Conservation (phyloP, 2,888 invertebrate species). For the Calameuta idolon region DNA sequence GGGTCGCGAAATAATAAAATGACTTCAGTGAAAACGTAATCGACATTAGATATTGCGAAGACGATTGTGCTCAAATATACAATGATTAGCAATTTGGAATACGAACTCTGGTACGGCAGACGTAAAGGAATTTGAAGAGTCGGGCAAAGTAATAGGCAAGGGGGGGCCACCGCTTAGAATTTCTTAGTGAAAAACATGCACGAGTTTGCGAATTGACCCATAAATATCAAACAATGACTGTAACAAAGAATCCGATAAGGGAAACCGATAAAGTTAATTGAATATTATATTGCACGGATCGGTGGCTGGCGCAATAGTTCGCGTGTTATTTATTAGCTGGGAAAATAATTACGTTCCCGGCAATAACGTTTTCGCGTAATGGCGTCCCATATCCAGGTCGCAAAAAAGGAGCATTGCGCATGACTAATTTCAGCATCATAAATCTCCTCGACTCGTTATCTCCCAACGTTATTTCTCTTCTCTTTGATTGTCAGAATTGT, state of each 20-base stretch:
- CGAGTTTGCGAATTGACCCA: not conserved
- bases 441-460: not conserved
- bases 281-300: conserved; percentile 25
- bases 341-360: conserved; percentile 34
- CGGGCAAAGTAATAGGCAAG: not conserved
- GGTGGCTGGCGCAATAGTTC: conserved; percentile 21
- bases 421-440: not conserved
- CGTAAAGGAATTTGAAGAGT: not conserved
- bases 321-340: conserved; percentile 32
- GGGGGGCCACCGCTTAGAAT: not conserved
- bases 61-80: not conserved
- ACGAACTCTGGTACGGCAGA: not conserved
- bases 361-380: conserved; percentile 6
- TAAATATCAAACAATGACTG: conserved; percentile 20
- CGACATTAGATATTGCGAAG: not conserved
- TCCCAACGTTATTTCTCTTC: not conserved
- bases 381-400: not conserved
- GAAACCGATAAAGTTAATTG: conserved; percentile 27
- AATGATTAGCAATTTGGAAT: not conserved
- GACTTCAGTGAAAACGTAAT: not conserved
- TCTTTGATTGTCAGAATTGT: not conserved
- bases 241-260: conserved; percentile 17
- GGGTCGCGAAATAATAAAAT: not conserved
- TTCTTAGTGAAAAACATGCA: not conserved
- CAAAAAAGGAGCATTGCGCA: not conserved